phyloP scores from a whole-genome alignment of 2,797 vertebrate species.

The Serranus cabrilla region DNA sequence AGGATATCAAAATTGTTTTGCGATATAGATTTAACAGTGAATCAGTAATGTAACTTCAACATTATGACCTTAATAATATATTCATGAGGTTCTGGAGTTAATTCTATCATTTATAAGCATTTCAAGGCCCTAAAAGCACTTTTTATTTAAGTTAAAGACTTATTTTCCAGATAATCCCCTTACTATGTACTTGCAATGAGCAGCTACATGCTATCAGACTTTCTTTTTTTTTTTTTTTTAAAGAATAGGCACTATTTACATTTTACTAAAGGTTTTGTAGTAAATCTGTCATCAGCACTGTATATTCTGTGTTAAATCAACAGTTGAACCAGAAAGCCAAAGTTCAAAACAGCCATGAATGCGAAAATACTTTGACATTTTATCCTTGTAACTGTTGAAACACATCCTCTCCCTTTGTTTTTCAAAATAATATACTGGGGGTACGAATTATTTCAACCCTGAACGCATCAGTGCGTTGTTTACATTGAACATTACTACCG shows the following conservation, averaged over 20 bases:
- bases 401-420: constrained; percentile 14
- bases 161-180: constrained; percentile 18
- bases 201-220: constrained; percentile 8
- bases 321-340: constrained; percentile 66
- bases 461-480: constrained; percentile 48
- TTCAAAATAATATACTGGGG: constrained; percentile 15
- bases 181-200: background rate
- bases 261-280: constrained; percentile 17
- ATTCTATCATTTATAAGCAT: constrained; percentile 28
- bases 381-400: constrained; percentile 23
- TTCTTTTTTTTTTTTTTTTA: background rate
- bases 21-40: constrained; percentile 31
- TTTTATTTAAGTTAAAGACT: constrained; percentile 34
- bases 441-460: constrained; percentile 18
- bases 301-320: constrained; percentile 42
- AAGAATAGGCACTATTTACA: background rate
- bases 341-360: constrained; percentile 65
- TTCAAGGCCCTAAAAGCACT: constrained; percentile 48
- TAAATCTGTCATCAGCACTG: constrained; percentile 26
- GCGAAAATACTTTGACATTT: constrained; percentile 20
- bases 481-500: constrained; percentile 39
- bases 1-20: constrained; percentile 32
- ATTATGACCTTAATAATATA: background rate
- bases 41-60: constrained; percentile 35
- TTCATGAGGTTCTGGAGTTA: constrained; percentile 14